phyloP scores from a whole-genome alignment of 2,113 vertebrate genomes.

The Podarcis muralis region DNA sequence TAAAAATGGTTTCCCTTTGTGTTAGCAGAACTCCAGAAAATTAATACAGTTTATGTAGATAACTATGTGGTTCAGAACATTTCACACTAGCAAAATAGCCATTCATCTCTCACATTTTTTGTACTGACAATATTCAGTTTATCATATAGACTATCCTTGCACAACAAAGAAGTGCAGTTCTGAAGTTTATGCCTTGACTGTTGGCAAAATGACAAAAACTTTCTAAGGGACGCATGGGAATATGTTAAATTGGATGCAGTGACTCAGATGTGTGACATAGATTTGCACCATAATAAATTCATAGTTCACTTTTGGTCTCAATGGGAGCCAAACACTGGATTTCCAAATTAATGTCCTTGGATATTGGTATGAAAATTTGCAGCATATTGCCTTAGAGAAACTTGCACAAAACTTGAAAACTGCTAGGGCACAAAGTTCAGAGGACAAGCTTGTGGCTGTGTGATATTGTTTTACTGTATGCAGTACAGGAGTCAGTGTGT shows the following conservation, averaged over 20 bases:
- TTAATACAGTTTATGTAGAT: constrained; percentile 18
- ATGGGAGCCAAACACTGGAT: too few relatives aligned
- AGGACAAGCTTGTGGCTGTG: too few relatives aligned
- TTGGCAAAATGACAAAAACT: background rate
- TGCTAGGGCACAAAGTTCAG: too few relatives aligned
- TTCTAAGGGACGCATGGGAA: background rate
- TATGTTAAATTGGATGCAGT: background rate
- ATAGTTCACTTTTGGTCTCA: background rate
- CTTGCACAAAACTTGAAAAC: too few relatives aligned
- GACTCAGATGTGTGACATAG: background rate
- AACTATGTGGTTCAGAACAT: constrained; percentile 22
- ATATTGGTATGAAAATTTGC: too few relatives aligned
- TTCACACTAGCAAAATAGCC: constrained; percentile 13
- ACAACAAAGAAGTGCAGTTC: background rate
- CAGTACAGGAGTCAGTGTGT: too few relatives aligned
- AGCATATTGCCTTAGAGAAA: too few relatives aligned
- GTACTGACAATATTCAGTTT: constrained; percentile 31
- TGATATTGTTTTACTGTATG: too few relatives aligned
- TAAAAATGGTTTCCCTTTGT: background rate
- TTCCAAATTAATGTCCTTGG: too few relatives aligned
- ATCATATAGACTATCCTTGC: background rate
- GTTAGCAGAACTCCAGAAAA: constrained; percentile 9
- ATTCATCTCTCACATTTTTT: background rate
- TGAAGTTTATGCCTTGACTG: background rate
- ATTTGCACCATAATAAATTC: background rate